phyloP scores from a whole-genome alignment of 2,888 invertebrate genomes.

The Archips xylosteana region DNA sequence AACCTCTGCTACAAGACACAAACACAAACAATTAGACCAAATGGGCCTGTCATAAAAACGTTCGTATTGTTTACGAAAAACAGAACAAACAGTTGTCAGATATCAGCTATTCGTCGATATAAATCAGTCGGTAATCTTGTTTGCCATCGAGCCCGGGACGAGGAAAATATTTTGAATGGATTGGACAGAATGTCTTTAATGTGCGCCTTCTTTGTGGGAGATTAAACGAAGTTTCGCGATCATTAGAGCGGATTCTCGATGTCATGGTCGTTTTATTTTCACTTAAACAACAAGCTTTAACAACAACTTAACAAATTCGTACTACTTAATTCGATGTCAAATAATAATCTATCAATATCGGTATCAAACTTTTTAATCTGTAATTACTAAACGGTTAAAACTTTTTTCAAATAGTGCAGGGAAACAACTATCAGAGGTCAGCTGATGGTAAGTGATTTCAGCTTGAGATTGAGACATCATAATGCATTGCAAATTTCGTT shows the following conservation, averaged over 20 bases:
- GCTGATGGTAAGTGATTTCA: background rate
- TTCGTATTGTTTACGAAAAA: constrained; percentile 42
- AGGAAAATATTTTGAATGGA: constrained; percentile 39
- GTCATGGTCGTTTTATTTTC: constrained; percentile 15
- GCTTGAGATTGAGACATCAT: no score
- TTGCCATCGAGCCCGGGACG: constrained; percentile 33
- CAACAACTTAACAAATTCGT: background rate
- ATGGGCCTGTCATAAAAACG: constrained; percentile 43
- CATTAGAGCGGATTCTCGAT: constrained; percentile 22
- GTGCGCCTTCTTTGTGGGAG: constrained; percentile 21
- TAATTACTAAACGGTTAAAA: no score
- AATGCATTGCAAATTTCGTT: background rate
- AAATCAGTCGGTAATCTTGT: constrained; percentile 42
- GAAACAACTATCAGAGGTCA: background rate
- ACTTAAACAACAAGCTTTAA: constrained; percentile 5
- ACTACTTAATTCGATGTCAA: background rate
- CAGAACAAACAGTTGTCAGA: constrained; percentile 42
- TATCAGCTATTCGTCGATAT: constrained; percentile 42
- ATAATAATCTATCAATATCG: no score
- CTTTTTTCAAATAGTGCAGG: no score
- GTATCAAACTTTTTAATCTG: background rate
- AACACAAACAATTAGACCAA: constrained; percentile 41
- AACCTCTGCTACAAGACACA: constrained; percentile 27
- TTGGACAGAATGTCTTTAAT: constrained; percentile 36
- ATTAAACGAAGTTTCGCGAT: constrained; percentile 22